Evolutionary conservation across 2,888 invertebrate genomes (phyloP), one percentile per base, ranked within the genome.

Genomic region (Cosmia trapezina): DNA sequence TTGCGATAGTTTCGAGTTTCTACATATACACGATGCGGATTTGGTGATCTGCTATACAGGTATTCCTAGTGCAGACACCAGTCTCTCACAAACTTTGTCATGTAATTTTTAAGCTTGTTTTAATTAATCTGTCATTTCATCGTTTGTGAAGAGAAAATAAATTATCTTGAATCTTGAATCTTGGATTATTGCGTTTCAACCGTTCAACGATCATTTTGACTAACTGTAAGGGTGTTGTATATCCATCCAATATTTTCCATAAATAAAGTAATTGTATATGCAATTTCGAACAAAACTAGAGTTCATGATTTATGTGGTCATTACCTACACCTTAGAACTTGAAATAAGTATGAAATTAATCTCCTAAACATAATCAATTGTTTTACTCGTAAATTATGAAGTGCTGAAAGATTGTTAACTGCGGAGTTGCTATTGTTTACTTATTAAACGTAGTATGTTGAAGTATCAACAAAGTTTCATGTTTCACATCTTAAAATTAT

Each of bases 321-420:
- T 67, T 63, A n/a, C n/a, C n/a, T 43, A 47, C 12, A 66, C 33
- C 28, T 19, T 53, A 41, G 57, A 45, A 51, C 12, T 45, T 57
- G 12, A n/a, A 65, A 14, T 37, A 54, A 41, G 37, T 19, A 45
- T 45, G 12, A 47, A 28, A 2, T 61, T 43, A 62, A 71, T 47
- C 11, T 45, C 28, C 1, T 45, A 17, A 53, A 49, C 11, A 37
- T 12, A 51, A 64, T 53, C n/a, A 64, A 79, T 80, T 41, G 54
- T 64, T 63, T 70, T 22, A 49, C 22, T 43, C 37, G 22, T 56
- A 67, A 67, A 80, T 76, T 76, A 49, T 62, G 57, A 63, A 60
- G 14, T 45, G 19, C 5, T 60, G 49, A 63, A 67, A 64, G 19
- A 67, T 60, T 28, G 17, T 22, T 66, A 54, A 70, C 33, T 47